Base-by-base conservation (phyloP, 2,797 vertebrate species). In the Semaprochilodus insignis region DNA sequence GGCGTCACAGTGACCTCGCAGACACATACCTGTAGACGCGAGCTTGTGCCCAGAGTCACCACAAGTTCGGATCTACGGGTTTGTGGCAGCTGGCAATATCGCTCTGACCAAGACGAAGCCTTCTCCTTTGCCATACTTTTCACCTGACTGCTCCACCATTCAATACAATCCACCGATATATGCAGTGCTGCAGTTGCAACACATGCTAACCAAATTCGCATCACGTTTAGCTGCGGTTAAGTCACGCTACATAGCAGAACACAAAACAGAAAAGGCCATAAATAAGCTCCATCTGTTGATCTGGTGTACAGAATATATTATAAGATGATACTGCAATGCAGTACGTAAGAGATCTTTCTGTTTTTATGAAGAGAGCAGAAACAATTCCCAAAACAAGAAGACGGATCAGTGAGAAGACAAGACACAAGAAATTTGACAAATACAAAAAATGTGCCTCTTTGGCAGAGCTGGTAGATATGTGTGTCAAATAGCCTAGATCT, bases 31-130 rank as follows among this genome's bases (percentile, higher is more conserved):
- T 97, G 94, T 98, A 99, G 97, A 99, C 95, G 94, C 97, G 97
- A 99, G 96, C 97, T 99, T 99, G 97, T 97, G 97, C 90, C 92
- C 91, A 92, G 93, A 93, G 94, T 94, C 93, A 98, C 90, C 97
- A 98, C 97, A 99, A 98, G 97, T 98, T 99, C 97, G 97, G 97
- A 99, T 99, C 97, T 99, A 99, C 96, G 97, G 97, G 97, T 99
- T 99, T 96, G 97, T 95, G 97, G 96, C 97, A 95, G 94, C 96
- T 91, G 96, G 96, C 96, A 87, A 90, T 78, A 69, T 74, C 67
- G 76, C 66, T 72, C 74, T 78, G 59, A 73, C 34, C 54, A 27
- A 76, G 55, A 25, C 14, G 74, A 72, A 82, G 25, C 74, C 66
- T 75, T 67, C 70, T 81, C 62, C 78, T 71, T 62, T 65, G 21